phyloP scores from a whole-genome alignment of 2,888 invertebrate species.

The Tetrapedia diversipes region DNA sequence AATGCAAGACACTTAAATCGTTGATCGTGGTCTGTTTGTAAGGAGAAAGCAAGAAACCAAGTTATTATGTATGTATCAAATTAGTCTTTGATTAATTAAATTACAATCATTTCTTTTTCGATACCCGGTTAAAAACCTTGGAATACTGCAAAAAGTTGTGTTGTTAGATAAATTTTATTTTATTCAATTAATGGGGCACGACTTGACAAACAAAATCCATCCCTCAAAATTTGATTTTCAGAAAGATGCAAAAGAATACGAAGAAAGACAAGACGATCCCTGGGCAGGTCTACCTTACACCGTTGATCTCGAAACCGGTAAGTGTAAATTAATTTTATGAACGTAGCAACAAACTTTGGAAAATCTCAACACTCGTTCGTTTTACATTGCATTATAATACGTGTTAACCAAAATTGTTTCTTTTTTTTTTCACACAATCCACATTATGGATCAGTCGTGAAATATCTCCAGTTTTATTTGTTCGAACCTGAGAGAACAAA shows the following conservation, averaged over 20 bases:
- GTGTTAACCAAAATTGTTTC: too few relatives aligned
- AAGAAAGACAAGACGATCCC: slow-evolving; percentile 85
- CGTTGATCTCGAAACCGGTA: slow-evolving; percentile 94
- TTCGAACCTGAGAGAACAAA: too few relatives aligned
- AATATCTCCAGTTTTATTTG: too few relatives aligned
- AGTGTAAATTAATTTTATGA: slow-evolving; percentile 86
- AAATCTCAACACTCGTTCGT: too few relatives aligned
- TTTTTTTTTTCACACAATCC: too few relatives aligned
- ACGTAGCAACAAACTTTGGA: too few relatives aligned
- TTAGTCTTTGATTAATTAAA: too few relatives aligned
- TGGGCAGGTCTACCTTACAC: slow-evolving; percentile 93
- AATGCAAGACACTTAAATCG: not conserved
- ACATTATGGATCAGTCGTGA: too few relatives aligned
- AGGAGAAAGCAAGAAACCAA: not conserved
- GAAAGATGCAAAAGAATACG: slow-evolving; percentile 74
- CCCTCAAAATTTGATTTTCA: slow-evolving; percentile 61
- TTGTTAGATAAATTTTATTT: not conserved
- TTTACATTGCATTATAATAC: too few relatives aligned
- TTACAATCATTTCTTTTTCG: too few relatives aligned
- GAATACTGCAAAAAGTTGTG: not conserved
- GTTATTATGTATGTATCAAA: too few relatives aligned
- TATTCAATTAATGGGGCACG: not conserved
- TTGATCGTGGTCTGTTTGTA: not conserved
- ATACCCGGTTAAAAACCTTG: too few relatives aligned
- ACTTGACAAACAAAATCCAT: slow-evolving; percentile 61